Conservation (phyloP, 2,113 vertebrate genomes). For the Pollachius pollachius region DNA sequence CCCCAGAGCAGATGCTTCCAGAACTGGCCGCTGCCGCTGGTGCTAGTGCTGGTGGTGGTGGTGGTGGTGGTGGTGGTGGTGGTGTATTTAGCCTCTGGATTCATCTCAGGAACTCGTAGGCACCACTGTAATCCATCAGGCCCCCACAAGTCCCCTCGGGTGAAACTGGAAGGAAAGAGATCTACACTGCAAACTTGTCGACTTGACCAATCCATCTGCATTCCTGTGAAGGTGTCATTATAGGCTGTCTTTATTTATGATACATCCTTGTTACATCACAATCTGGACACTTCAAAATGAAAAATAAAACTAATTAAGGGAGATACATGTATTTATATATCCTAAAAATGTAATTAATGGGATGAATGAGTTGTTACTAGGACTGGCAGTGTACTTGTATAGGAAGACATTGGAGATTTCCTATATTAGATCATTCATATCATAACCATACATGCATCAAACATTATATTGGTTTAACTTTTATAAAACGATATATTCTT, state of each 20-base stretch:
- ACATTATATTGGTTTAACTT: no score
- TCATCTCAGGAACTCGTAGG: slow-evolving; percentile 80
- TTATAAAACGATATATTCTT: no score
- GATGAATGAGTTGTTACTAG: no score
- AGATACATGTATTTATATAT: no score
- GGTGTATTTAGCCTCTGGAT: slow-evolving; percentile 61
- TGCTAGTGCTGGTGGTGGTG: no score
- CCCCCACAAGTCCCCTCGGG: slow-evolving; percentile 67
- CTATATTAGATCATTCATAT: no score
- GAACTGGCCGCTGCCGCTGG: slow-evolving; percentile 61
- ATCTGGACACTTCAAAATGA: not conserved
- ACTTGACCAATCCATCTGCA: slow-evolving; percentile 79
- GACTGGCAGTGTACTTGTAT: no score
- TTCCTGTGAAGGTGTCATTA: slow-evolving; percentile 72
- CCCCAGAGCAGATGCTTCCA: slow-evolving; percentile 72
- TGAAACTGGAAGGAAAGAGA: slow-evolving; percentile 72
- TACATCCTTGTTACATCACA: not conserved
- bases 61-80: no score
- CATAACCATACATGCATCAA: no score
- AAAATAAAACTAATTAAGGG: not conserved
- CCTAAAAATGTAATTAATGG: no score
- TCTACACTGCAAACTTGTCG: slow-evolving; percentile 72
- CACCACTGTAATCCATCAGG: slow-evolving; percentile 67
- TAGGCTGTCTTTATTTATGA: not conserved
- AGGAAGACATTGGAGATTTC: no score